A percentile compares a stretch with the other conserved stretches of the same genome.
Evolutionary conservation across 2,797 vertebrate genomes (phyloP).

Genomic region (Steatocranus sp.): DNA sequence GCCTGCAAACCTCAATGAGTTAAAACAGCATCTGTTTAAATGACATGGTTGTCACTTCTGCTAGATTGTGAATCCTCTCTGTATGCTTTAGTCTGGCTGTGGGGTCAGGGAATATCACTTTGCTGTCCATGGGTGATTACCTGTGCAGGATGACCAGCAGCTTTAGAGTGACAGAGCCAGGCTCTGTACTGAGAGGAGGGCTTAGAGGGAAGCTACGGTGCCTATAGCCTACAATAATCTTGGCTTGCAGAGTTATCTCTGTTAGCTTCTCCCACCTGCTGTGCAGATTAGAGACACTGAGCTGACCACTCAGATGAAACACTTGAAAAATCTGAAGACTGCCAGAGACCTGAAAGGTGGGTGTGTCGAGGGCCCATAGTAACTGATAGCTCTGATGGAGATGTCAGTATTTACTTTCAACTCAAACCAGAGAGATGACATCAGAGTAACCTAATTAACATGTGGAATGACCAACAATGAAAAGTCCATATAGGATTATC

Average conservation of each 20-base stretch:
- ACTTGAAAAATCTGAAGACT: conserved; percentile 46
- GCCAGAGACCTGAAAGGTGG: conserved; percentile 30
- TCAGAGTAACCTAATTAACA: neutral
- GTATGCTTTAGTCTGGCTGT: neutral
- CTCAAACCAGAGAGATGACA: neutral
- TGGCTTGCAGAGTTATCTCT: conserved; percentile 65
- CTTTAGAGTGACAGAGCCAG: conserved; percentile 10
- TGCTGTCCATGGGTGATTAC: conserved; percentile 32
- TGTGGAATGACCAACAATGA: neutral
- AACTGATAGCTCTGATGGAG: neutral
- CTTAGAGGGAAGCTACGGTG: conserved; percentile 42
- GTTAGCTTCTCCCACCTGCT: conserved; percentile 60
- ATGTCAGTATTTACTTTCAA: neutral
- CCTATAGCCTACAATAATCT: conserved; percentile 59
- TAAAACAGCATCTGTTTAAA: neutral
- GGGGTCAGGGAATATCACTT: conserved; percentile 5
- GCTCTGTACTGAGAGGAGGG: conserved; percentile 6
- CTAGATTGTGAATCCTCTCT: neutral
- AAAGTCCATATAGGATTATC: neutral
- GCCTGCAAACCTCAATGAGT: neutral
- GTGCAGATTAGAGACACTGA: conserved; percentile 64
- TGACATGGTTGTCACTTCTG: neutral
- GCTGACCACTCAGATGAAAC: conserved; percentile 60
- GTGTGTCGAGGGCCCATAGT: neutral
- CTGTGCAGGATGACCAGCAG: conserved; percentile 30